A percentile compares a stretch with the other conserved stretches of the same genome.
Evolutionary conservation across 1,140 invertebrate genomes (phyloP).

Genomic region (Penaeus indicus): DNA sequence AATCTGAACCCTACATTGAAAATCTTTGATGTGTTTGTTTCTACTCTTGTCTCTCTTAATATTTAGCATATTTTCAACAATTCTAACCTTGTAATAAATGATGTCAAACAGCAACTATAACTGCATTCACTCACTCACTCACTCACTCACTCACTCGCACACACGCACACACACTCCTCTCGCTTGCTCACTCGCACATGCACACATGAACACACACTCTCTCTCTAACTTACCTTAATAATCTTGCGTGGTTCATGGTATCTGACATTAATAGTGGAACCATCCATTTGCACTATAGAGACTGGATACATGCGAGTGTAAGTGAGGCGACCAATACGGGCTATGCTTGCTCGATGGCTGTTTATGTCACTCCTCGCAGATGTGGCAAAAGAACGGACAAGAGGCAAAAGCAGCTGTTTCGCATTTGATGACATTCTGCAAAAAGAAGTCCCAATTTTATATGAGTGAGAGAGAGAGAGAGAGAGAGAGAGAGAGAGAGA

Average conservation of each 20-base stretch:
- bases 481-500: too few relatives aligned
- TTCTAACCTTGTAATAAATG: too few relatives aligned
- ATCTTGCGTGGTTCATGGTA: conserved; percentile 57
- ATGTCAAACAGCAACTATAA: too few relatives aligned
- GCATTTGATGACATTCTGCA: too few relatives aligned
- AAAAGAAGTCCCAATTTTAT: too few relatives aligned
- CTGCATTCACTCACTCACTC: too few relatives aligned
- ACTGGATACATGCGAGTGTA: conserved; percentile 50
- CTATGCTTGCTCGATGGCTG: conserved; percentile 52
- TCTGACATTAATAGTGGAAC: conserved; percentile 47
- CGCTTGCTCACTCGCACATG: too few relatives aligned
- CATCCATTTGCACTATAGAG: conserved; percentile 42
- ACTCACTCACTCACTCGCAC: not conserved
- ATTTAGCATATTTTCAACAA: too few relatives aligned
- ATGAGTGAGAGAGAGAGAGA: too few relatives aligned
- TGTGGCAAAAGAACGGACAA: conserved; percentile 30
- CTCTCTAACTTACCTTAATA: conserved; percentile 27
- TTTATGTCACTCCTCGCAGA: conserved; percentile 38
- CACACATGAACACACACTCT: not conserved
- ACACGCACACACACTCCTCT: not conserved
- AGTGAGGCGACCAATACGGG: conserved; percentile 45
- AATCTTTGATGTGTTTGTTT: too few relatives aligned
- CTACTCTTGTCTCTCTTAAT: too few relatives aligned
- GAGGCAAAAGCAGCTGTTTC: not conserved
- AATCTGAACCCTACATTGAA: too few relatives aligned